A percentile compares a stretch with the other conserved stretches of the same genome.
Conservation (phyloP, 2,888 invertebrate species). For the Cinara cedri region DNA sequence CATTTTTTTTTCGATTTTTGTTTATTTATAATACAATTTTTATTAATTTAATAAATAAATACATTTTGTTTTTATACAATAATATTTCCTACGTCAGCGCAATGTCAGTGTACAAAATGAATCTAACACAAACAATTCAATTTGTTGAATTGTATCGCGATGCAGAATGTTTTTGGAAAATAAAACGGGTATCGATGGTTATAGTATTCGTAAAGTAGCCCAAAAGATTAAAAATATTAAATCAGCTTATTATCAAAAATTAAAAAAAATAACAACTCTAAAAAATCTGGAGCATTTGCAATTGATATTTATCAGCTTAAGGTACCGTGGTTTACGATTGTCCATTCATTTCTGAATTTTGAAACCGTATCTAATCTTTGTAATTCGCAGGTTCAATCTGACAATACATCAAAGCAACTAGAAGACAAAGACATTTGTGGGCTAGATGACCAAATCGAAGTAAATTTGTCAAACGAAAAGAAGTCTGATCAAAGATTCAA, state of each 20-base stretch:
- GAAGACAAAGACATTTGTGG: constrained; percentile 8
- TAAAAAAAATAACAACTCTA: constrained; percentile 63
- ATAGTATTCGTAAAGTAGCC: constrained; percentile 25
- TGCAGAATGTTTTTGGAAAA: constrained; percentile 66
- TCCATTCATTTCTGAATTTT: constrained; percentile 34
- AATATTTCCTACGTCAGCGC: too few relatives aligned
- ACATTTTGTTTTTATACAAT: too few relatives aligned
- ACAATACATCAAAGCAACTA: constrained; percentile 20
- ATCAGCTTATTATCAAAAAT: constrained; percentile 37
- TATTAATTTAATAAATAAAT: too few relatives aligned
- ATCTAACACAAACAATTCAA: too few relatives aligned
- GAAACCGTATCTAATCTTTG: constrained; percentile 21
- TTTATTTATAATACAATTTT: too few relatives aligned
- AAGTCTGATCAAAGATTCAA: constrained; percentile 2
- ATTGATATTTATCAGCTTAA: constrained; percentile 20
- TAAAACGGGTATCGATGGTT: constrained; percentile 58
- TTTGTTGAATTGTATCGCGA: constrained; percentile 66
- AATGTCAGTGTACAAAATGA: too few relatives aligned
- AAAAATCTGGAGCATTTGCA: not conserved
- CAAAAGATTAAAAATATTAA: constrained; percentile 25
- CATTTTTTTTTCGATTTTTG: too few relatives aligned
- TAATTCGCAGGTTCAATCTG: constrained; percentile 1
- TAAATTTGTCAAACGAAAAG: constrained; percentile 8
- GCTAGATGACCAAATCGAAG: not conserved
- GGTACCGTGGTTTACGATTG: constrained; percentile 44